These are phyloP conservation scores for Daktulosphaira vitifoliae DNA, from an alignment of 1,140 invertebrate genomes.

Conservation along the genomic window DNA sequence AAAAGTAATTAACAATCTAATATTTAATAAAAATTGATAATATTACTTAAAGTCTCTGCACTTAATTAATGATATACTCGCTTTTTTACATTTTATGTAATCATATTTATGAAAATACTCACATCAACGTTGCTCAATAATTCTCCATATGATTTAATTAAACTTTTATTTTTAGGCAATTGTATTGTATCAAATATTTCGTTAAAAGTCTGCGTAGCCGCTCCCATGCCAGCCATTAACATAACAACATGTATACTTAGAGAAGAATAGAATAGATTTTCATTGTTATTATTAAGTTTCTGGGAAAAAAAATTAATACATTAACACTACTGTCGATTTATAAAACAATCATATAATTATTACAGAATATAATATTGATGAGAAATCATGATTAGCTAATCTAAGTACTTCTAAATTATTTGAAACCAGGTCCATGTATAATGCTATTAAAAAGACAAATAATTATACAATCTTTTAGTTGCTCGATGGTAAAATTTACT, in stretches of 20 bases:
- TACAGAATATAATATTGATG: slow-evolving; percentile 9
- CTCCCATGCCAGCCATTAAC: slow-evolving; percentile 50
- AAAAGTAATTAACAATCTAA: too few relatives aligned
- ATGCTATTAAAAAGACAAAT: too few relatives aligned
- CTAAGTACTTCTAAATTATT: background rate
- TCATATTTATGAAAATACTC: background rate
- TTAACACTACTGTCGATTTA: too few relatives aligned
- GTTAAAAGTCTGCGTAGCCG: slow-evolving; percentile 48
- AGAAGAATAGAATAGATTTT: slow-evolving; percentile 40
- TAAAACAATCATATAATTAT: background rate
- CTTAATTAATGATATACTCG: too few relatives aligned
- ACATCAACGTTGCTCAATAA: slow-evolving; percentile 6
- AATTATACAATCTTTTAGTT: too few relatives aligned
- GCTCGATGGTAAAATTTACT: too few relatives aligned
- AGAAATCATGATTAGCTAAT: slow-evolving; percentile 22
- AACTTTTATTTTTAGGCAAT: slow-evolving; percentile 14
- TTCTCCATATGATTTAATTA: background rate
- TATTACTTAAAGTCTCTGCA: too few relatives aligned
- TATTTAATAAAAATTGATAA: too few relatives aligned
- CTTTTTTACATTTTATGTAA: too few relatives aligned
- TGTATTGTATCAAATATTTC: slow-evolving; percentile 45
- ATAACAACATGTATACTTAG: slow-evolving; percentile 43
- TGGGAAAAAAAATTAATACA: background rate
- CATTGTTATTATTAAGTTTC: slow-evolving; percentile 22
- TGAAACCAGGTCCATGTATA: background rate